Conservation (phyloP, 2,113 vertebrate species). For the Heterotilapia buettikoferi region DNA sequence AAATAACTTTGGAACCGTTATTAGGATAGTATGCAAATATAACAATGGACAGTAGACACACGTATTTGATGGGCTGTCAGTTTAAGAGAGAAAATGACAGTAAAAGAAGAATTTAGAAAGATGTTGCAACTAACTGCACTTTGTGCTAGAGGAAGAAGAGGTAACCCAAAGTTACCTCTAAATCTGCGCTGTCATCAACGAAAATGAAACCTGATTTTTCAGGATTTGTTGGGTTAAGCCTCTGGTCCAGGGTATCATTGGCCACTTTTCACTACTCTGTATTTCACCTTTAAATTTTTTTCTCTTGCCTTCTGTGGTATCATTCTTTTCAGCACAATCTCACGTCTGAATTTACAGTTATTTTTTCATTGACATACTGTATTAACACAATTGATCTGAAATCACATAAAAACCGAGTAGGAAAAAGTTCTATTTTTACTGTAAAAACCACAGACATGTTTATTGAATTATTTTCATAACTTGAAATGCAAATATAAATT, state of each 20-base stretch:
- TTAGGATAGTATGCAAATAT: neutral
- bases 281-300: neutral
- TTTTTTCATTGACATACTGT: accelerated
- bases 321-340: neutral
- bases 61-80: neutral
- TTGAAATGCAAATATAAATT: neutral
- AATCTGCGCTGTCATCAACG: neutral
- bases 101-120: neutral
- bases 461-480: neutral
- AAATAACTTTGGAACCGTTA: neutral
- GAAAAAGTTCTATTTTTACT: neutral
- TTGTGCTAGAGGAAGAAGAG: accelerated
- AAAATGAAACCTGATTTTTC: accelerated
- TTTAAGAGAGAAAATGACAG: neutral
- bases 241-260: neutral
- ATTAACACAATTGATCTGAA: neutral
- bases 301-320: neutral
- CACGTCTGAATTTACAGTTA: neutral
- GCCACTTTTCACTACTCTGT: neutral
- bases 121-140: neutral
- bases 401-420: neutral
- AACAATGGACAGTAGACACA: neutral
- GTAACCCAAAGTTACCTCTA: neutral
- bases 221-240: neutral
- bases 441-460: neutral